Evolutionary conservation across 2,888 invertebrate genomes (phyloP).

Genomic region (Branchinecta sandiegonensis): DNA sequence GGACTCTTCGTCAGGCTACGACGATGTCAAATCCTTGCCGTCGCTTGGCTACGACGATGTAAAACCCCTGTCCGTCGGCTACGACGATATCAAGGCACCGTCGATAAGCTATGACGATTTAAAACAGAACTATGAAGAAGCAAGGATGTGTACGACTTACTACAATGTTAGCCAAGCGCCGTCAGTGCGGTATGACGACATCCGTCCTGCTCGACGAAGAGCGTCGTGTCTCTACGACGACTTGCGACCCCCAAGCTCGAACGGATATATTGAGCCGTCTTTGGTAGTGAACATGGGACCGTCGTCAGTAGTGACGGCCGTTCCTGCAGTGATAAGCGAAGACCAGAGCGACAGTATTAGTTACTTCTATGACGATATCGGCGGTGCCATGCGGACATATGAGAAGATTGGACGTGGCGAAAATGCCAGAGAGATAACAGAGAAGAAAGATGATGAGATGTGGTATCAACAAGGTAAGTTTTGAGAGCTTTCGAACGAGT

Average conservation of each 20-base stretch:
- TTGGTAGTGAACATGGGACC: not conserved
- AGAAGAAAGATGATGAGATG: not conserved
- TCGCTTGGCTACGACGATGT: slow-evolving; percentile 28
- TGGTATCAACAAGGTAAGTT: too few relatives aligned
- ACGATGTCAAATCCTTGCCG: slow-evolving; percentile 25
- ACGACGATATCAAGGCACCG: slow-evolving; percentile 27
- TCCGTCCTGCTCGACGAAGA: slow-evolving; percentile 17
- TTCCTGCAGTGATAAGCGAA: slow-evolving; percentile 26
- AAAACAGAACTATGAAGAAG: slow-evolving; percentile 7
- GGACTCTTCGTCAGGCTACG: slow-evolving; percentile 24
- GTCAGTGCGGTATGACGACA: slow-evolving; percentile 9
- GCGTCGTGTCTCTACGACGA: slow-evolving; percentile 25
- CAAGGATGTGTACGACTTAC: not conserved
- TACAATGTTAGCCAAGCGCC: slow-evolving; percentile 9
- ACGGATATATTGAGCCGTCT: slow-evolving; percentile 26
- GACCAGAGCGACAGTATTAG: slow-evolving; percentile 27
- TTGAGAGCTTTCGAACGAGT: too few relatives aligned
- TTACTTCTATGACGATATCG: slow-evolving; percentile 28
- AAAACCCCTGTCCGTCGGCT: slow-evolving; percentile 26
- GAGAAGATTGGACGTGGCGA: not conserved
- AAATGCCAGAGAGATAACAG: not conserved
- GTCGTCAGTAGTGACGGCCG: slow-evolving; percentile 24
- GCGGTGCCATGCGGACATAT: slow-evolving; percentile 23
- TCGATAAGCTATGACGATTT: slow-evolving; percentile 22
- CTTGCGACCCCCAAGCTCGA: slow-evolving; percentile 24